Evolutionary conservation across 2,797 vertebrate species (phyloP), one percentile per base, ranked within the genome.

Genomic region (Hafferia zeledoni): DNA sequence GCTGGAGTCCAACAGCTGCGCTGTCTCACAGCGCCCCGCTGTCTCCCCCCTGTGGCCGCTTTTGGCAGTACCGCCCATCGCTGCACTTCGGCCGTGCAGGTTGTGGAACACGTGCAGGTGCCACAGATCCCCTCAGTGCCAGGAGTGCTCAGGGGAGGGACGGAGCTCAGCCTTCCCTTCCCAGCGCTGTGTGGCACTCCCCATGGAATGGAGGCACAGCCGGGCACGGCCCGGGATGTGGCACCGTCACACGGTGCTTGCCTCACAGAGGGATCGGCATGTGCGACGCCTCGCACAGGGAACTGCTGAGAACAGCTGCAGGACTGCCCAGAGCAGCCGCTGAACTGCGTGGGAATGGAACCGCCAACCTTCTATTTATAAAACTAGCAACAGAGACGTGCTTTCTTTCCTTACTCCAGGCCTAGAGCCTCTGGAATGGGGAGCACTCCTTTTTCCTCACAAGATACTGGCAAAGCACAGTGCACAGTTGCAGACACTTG

Each of bases 161-260:
- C 0, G 10, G 10, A 25, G 10, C 30, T 2, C 19, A n/a, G 64
- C 31, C 59, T 61, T 63, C 31, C 41, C 41, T 43, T 43, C 17
- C 41, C 41, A 43, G 41, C 41, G 41, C 41, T 43, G n/a, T 5
- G 27, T 17, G 50, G 3, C 44, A 27, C 37, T 57, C 6, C 63
- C 14, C 18, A 1, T 3, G 37, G 19, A 9, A 25, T 4, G n/a
- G 60, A 35, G 27, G 57, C 81, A 41, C 49, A 5, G 59, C 56
- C 30, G 53, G 61, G 8, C 14, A 8, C 0, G 2, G 44, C 37
- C 83, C 44, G 2, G 0, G 3, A 4, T 13, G 46, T 0, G 57
- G 41, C 39, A 13, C 41, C 6, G 53, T 43, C 88, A 49, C 71
- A 19, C 35, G 63, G 18, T 17, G 28, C 31, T 33, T 3, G 31